Percentiles rank a stretch among this genome's conserved stretches.
phyloP scores from a whole-genome alignment of 2,797 vertebrate genomes.

The Hippopotamyrus pictus region DNA sequence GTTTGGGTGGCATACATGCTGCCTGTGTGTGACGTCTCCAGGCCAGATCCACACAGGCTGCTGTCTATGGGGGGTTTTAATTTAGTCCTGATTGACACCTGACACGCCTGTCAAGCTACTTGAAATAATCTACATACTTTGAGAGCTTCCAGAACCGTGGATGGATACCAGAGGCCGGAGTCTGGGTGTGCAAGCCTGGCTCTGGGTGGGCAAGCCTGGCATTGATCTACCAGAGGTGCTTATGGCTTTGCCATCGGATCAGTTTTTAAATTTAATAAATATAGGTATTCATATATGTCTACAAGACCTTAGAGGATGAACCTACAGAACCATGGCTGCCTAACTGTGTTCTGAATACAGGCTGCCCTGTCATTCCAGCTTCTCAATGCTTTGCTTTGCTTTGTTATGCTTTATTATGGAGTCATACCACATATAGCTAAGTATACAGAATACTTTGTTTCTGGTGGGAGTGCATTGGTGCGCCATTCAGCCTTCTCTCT shows the following conservation, averaged over 20 bases:
- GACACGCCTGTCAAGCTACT: not conserved
- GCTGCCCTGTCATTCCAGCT: not conserved
- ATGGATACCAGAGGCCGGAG: not conserved
- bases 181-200: not conserved
- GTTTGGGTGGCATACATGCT: too few species aligned
- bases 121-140: not conserved
- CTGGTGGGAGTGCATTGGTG: not conserved
- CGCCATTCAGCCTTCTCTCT: slow-evolving; percentile 16
- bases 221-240: not conserved
- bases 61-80: not conserved
- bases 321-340: not conserved
- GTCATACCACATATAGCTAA: not conserved
- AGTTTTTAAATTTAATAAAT: not conserved
- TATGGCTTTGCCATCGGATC: not conserved
- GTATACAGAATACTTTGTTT: not conserved
- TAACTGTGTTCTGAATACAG: not conserved
- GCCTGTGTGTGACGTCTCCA: not conserved
- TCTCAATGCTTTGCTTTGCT: not conserved
- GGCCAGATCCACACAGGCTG: not conserved
- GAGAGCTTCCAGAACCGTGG: not conserved
- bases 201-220: not conserved
- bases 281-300: not conserved
- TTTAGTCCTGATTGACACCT: not conserved
- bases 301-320: not conserved
- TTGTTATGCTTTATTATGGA: not conserved